Evolutionary conservation across 2,888 invertebrate genomes (phyloP).

Genomic region (Plagodis dolabraria): DNA sequence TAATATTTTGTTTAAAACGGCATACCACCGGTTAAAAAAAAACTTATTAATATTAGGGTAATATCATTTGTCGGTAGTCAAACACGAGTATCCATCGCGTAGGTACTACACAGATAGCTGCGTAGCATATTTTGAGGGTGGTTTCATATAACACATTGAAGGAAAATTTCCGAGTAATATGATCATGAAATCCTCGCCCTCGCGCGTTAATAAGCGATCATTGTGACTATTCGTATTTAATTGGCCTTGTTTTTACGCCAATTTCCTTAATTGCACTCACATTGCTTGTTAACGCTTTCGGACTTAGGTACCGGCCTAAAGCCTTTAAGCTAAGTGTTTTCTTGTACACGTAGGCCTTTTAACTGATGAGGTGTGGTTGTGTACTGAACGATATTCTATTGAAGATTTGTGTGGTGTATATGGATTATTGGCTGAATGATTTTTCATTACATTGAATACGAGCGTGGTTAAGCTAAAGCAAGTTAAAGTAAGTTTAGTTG

Average conservation of each 20-base stretch:
- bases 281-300: slow-evolving; percentile 5
- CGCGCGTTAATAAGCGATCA: slow-evolving; percentile 20
- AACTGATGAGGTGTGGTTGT: no score
- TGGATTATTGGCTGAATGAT: no score
- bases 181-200: slow-evolving; percentile 23
- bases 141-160: slow-evolving; percentile 25
- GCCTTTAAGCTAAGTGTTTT: slow-evolving; percentile 2
- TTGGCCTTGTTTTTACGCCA: slow-evolving; percentile 25
- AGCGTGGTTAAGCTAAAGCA: no score
- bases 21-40: no score
- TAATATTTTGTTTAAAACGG: no score
- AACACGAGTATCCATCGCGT: no score
- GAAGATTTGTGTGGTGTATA: no score
- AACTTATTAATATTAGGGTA: no score
- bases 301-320: slow-evolving; percentile 4
- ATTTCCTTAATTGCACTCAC: slow-evolving; percentile 44
- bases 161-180: slow-evolving; percentile 33
- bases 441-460: no score
- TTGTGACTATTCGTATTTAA: slow-evolving; percentile 16
- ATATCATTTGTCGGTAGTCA: no score
- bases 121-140: slow-evolving; percentile 6
- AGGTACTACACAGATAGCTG: background rate
- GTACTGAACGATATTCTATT: no score
- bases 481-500: no score
- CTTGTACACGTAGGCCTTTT: background rate